These are phyloP conservation scores for Melinaea menophilus DNA, from an alignment of 2,888 invertebrate species.

Conservation along the genomic window DNA sequence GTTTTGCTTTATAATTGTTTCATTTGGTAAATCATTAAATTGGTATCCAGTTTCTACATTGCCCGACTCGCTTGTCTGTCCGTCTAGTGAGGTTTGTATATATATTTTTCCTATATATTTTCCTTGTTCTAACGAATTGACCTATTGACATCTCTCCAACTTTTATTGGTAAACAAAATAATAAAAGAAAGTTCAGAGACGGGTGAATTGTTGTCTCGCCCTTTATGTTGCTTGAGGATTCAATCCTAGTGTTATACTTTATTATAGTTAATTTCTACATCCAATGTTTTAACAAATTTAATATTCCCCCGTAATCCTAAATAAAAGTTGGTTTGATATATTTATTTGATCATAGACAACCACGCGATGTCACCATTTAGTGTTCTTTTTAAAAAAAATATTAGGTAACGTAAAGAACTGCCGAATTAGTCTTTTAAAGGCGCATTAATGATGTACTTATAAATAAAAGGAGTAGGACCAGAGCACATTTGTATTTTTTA, in stretches of 20 bases:
- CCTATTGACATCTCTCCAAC: background rate
- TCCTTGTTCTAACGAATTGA: background rate
- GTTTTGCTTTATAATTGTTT: conserved; percentile 19
- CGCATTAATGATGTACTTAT: conserved; percentile 42
- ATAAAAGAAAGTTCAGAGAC: background rate
- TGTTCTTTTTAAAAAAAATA: conserved; percentile 61
- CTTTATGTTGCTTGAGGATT: background rate
- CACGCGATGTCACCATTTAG: conserved; percentile 55
- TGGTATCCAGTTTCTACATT: conserved; percentile 13
- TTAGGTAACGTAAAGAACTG: conserved; percentile 58
- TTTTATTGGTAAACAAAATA: background rate
- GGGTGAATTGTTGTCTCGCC: background rate
- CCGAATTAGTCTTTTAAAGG: conserved; percentile 73
- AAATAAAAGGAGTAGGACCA: conserved; percentile 39
- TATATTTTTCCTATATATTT: too few relatives aligned
- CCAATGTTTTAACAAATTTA: too few relatives aligned
- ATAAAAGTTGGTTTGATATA: conserved; percentile 2
- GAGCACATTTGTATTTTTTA: conserved; percentile 32
- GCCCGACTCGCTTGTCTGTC: background rate
- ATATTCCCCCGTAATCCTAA: background rate
- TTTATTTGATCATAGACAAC: background rate
- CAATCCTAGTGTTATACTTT: too few relatives aligned
- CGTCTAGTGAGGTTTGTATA: background rate
- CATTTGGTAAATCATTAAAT: conserved; percentile 2
- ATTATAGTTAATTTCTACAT: too few relatives aligned